A percentile compares a stretch with the other conserved stretches of the same genome.
These are phyloP conservation scores for Tinea trinotella DNA, from an alignment of 2,888 invertebrate genomes.

Conservation along the genomic window DNA sequence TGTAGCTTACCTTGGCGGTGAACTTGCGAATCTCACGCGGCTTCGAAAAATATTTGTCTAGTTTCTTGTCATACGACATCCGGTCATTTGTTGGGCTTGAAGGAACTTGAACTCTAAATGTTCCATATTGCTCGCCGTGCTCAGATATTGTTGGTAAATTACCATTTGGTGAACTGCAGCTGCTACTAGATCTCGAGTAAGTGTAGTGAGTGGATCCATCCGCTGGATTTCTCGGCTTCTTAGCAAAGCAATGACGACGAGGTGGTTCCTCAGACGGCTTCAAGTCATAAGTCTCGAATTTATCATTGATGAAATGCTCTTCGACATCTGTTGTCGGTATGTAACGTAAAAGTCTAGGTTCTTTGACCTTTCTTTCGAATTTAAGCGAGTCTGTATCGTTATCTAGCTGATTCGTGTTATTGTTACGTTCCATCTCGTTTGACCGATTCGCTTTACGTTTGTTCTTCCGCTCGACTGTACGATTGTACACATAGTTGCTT, in stretches of 20 bases:
- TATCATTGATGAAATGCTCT: slow-evolving; percentile 53
- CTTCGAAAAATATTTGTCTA: slow-evolving; percentile 58
- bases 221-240: slow-evolving; percentile 56
- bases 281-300: slow-evolving; percentile 58
- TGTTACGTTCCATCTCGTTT: slow-evolving; percentile 43
- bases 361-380: slow-evolving; percentile 58
- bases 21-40: slow-evolving; percentile 50
- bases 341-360: slow-evolving; percentile 54
- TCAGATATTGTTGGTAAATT: slow-evolving; percentile 63
- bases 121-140: slow-evolving; percentile 53
- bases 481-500: slow-evolving; percentile 55
- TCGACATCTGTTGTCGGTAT: slow-evolving; percentile 56
- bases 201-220: slow-evolving; percentile 62
- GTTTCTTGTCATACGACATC: slow-evolving; percentile 46
- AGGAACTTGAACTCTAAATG: slow-evolving; percentile 42
- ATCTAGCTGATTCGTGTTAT: slow-evolving; percentile 48
- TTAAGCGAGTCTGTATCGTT: slow-evolving; percentile 63
- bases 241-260: slow-evolving; percentile 49
- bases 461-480: slow-evolving; percentile 46
- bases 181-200: slow-evolving; percentile 58
- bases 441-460: slow-evolving; percentile 40
- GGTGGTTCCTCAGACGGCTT: slow-evolving; percentile 50
- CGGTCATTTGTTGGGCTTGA: slow-evolving; percentile 37
- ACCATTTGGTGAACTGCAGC: slow-evolving; percentile 57
- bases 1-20: slow-evolving; percentile 44